Evolutionary conservation across 2,888 invertebrate species (phyloP), one percentile per base, ranked within the genome.

Genomic region (Torymus tubicola): DNA sequence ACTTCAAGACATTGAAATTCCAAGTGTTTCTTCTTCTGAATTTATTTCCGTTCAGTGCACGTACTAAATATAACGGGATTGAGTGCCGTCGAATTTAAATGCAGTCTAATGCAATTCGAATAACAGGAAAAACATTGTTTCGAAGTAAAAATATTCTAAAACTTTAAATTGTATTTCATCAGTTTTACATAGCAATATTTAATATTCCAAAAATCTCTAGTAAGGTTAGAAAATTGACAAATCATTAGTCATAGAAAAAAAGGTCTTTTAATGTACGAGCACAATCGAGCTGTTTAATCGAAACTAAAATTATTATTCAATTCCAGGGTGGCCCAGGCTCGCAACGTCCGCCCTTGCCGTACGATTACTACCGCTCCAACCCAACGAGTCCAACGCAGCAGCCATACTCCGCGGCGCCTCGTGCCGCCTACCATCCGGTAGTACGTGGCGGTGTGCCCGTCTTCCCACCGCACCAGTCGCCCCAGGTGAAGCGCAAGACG

Each of bases 321-420:
- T 31, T 31, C 31, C 77, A 82, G 80, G 69, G 60, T 31, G 79
- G 78, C 1, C 77, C 82, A 10, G 81, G 74, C 13, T 68, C 71
- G 57, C 82, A 84, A 50, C 80, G 83, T 18, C 85, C 86, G 73
- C 87, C 89, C n/a, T 72, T 82, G 31, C 83, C 87, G 0, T 90
- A 90, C 85, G 93, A 92, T 85, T 92, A 92, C 85, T 94, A 94
- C 89, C 92, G 94, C 85, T 95, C 95, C 70, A 95, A 95, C 89
- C 95, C 95, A 18, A 95, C 95, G 82, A 95, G 95, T 88, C 95
- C 95, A 42, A 95, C 95, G 65, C 93, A 93, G 84, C 92, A 92
- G 71, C 89, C 88, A 24, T 90, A 90, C 82, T 83, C 88, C 82
- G 70, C 91, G 88, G 85, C 90, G 85, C 86, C 91, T 87, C 84